These are phyloP conservation scores for Toxotes lorentzi DNA, from an alignment of 2,797 vertebrate genomes.

Conservation along the genomic window DNA sequence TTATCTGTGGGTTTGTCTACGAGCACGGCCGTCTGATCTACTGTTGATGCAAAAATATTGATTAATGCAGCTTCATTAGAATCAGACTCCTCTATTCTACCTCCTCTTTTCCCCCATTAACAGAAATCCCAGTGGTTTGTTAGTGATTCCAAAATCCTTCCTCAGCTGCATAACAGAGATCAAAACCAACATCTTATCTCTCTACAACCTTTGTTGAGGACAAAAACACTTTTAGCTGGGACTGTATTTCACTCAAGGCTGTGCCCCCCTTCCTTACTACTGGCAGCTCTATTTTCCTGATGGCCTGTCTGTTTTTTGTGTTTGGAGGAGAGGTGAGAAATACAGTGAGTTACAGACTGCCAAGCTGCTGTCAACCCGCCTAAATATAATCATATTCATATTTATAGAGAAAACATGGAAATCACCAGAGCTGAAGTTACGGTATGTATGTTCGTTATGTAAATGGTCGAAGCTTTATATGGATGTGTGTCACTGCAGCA, in stretches of 20 bases:
- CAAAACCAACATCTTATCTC: neutral
- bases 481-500: constrained; percentile 79
- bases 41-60: neutral
- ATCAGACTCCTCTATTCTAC: neutral
- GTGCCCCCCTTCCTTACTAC: neutral
- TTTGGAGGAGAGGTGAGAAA: constrained; percentile 61
- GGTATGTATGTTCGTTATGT: neutral
- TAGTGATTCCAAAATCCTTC: neutral
- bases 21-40: neutral
- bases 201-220: neutral
- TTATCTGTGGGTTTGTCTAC: constrained; percentile 1
- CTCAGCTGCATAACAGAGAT: neutral
- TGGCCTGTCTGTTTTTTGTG: constrained; percentile 44
- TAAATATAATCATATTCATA: too few relatives aligned
- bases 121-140: neutral
- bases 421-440: too few relatives aligned
- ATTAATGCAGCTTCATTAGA: neutral
- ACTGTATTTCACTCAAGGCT: constrained; percentile 32
- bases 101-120: neutral
- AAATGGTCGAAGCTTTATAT: constrained; percentile 31
- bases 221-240: constrained; percentile 22
- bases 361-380: constrained; percentile 61
- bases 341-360: constrained; percentile 55
- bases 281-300: constrained; percentile 43
- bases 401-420: too few relatives aligned